Evolutionary conservation across 2,888 invertebrate species (phyloP).

Genomic region (Chrysomela aeneicollis): DNA sequence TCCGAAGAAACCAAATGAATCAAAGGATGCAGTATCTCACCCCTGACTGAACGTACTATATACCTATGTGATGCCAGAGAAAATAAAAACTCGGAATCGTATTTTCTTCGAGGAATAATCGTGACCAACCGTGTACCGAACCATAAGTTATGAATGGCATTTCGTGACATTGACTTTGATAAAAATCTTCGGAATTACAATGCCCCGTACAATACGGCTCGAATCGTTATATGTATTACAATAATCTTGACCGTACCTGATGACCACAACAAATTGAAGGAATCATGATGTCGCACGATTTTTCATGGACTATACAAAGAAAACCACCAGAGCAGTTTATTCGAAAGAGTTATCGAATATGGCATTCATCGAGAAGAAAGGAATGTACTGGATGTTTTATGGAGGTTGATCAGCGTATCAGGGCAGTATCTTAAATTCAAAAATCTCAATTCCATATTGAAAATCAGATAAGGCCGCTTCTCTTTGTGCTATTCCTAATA

Average conservation of each 20-base stretch:
- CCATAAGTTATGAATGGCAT: slow-evolving; percentile 33
- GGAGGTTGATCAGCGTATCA: too few relatives aligned
- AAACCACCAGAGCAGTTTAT: not conserved
- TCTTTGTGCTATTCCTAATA: too few relatives aligned
- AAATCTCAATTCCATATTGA: too few relatives aligned
- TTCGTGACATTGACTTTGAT: slow-evolving; percentile 42
- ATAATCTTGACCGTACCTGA: not conserved
- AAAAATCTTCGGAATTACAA: slow-evolving; percentile 12
- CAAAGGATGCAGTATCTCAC: too few relatives aligned
- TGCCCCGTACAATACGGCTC: not conserved
- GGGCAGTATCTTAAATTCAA: too few relatives aligned
- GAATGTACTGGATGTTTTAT: too few relatives aligned
- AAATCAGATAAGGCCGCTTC: too few relatives aligned
- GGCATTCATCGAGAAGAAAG: too few relatives aligned
- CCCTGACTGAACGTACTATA: too few relatives aligned
- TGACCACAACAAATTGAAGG: not conserved
- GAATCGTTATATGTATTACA: not conserved
- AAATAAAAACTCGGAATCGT: not conserved
- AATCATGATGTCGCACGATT: not conserved
- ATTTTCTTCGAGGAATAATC: slow-evolving; percentile 18
- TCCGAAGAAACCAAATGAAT: too few relatives aligned
- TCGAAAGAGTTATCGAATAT: too few relatives aligned
- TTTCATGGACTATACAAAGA: not conserved
- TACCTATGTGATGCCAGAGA: too few relatives aligned
- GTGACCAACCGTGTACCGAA: slow-evolving; percentile 25